These are phyloP conservation scores for Phrynocephalus guinanensis DNA, from an alignment of 2,797 vertebrate species.

Conservation along the genomic window DNA sequence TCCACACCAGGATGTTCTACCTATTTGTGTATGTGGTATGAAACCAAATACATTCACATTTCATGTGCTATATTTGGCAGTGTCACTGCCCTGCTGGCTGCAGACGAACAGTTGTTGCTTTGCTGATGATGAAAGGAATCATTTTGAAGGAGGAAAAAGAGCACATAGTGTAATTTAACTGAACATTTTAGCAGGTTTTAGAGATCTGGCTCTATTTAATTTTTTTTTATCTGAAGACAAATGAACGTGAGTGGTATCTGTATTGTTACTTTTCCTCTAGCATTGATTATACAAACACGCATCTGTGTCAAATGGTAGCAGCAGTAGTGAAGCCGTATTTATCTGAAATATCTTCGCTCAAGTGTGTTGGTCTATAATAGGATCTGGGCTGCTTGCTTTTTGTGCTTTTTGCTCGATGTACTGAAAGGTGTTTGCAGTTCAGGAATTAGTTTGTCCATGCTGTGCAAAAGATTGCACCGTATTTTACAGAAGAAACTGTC, in stretches of 20 bases:
- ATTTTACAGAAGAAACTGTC: not conserved
- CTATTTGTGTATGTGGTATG: conserved; percentile 6
- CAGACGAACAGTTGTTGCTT: conserved; percentile 22
- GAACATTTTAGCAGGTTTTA: conserved; percentile 25
- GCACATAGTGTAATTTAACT: conserved; percentile 28
- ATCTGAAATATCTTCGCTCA: conserved; percentile 7
- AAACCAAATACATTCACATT: conserved; percentile 33
- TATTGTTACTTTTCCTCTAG: not conserved
- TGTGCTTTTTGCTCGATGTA: not conserved
- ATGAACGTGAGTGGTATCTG: not conserved
- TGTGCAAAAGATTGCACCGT: not conserved
- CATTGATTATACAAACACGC: not conserved
- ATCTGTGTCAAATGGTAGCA: not conserved
- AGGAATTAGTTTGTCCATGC: not conserved
- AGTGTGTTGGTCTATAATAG: conserved; percentile 30
- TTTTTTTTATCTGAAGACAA: not conserved
- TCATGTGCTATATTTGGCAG: conserved; percentile 19
- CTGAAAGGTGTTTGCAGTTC: conserved; percentile 25
- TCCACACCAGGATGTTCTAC: conserved; percentile 12
- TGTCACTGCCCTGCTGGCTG: not conserved
- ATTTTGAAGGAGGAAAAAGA: conserved; percentile 25
- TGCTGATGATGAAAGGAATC: not conserved
- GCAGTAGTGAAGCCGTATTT: conserved; percentile 9
- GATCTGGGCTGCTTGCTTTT: conserved; percentile 24
- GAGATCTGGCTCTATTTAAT: conserved; percentile 7